These are phyloP conservation scores for Lasioglossum pauxillum DNA, from an alignment of 2,888 invertebrate species.

Conservation along the genomic window DNA sequence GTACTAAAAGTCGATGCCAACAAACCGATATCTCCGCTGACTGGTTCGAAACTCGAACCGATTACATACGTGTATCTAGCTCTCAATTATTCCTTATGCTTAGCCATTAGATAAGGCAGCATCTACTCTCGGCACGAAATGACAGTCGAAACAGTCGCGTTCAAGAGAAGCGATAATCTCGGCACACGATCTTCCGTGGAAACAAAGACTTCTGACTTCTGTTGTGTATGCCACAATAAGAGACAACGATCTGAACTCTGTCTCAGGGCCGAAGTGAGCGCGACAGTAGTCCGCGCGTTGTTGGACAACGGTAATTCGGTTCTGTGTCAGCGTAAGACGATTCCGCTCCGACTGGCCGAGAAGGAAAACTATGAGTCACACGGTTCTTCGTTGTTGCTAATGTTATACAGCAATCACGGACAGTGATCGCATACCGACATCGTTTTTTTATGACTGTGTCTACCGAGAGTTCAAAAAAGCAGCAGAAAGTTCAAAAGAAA, in stretches of 20 bases:
- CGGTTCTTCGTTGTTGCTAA: not conserved
- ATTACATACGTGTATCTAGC: not conserved
- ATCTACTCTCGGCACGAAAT: not conserved
- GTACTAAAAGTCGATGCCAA: not conserved
- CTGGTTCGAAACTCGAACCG: not conserved
- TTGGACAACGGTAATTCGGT: constrained; percentile 50
- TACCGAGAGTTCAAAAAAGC: no score
- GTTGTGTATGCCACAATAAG: constrained; percentile 28
- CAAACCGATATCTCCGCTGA: not conserved
- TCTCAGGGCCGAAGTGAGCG: constrained; percentile 18
- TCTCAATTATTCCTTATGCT: not conserved
- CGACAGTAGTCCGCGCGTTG: not conserved
- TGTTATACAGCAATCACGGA: no score
- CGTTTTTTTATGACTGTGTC: no score
- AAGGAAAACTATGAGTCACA: constrained; percentile 54
- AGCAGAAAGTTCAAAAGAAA: no score
- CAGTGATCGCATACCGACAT: no score
- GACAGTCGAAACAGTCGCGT: not conserved
- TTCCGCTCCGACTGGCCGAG: constrained; percentile 18
- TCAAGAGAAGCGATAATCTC: constrained; percentile 21
- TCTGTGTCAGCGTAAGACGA: constrained; percentile 62
- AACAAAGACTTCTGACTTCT: constrained; percentile 36
- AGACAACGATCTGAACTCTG: constrained; percentile 50
- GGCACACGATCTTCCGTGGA: constrained; percentile 16
- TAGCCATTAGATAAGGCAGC: not conserved